A percentile compares a stretch with the other conserved stretches of the same genome.
phyloP scores from a whole-genome alignment of 1,140 invertebrate genomes.

The Heliothis subflexa region DNA sequence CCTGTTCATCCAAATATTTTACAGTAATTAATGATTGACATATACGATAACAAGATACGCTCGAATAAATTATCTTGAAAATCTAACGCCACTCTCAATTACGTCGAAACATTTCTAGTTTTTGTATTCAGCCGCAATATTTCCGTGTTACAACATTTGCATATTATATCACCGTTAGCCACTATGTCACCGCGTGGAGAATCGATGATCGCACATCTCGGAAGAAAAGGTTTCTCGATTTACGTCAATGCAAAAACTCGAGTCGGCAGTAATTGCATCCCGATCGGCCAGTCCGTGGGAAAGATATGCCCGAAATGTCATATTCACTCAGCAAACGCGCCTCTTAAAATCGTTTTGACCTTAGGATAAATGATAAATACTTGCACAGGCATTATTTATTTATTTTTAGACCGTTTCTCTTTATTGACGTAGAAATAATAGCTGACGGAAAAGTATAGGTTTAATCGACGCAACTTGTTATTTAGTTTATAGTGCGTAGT shows the following conservation, averaged over 20 bases:
- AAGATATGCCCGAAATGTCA: constrained; percentile 83
- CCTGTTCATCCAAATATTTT: constrained; percentile 24
- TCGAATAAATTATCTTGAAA: constrained; percentile 37
- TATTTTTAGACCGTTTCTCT: constrained; percentile 37
- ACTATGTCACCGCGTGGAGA: constrained; percentile 57
- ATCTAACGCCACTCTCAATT: constrained; percentile 33
- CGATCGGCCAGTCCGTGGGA: constrained; percentile 75
- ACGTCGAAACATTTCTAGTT: constrained; percentile 36
- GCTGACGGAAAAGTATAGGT: constrained; percentile 4
- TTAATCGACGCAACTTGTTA: constrained; percentile 9
- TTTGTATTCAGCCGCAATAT: constrained; percentile 41
- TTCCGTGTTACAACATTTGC: constrained; percentile 41
- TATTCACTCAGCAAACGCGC: constrained; percentile 67
- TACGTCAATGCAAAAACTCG: constrained; percentile 70
- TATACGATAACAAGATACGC: constrained; percentile 27
- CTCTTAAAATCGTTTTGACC: constrained; percentile 51
- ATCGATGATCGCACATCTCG: constrained; percentile 57
- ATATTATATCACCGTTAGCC: constrained; percentile 54
- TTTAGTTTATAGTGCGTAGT: constrained; percentile 7
- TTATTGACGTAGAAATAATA: background rate
- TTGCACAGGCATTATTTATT: constrained; percentile 6
- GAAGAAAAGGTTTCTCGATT: constrained; percentile 57
- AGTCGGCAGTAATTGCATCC: constrained; percentile 69
- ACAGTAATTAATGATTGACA: constrained; percentile 42
- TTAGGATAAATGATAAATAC: constrained; percentile 44